Conservation (phyloP, 1,140 invertebrate genomes). For the Monochamus saltuarius region DNA sequence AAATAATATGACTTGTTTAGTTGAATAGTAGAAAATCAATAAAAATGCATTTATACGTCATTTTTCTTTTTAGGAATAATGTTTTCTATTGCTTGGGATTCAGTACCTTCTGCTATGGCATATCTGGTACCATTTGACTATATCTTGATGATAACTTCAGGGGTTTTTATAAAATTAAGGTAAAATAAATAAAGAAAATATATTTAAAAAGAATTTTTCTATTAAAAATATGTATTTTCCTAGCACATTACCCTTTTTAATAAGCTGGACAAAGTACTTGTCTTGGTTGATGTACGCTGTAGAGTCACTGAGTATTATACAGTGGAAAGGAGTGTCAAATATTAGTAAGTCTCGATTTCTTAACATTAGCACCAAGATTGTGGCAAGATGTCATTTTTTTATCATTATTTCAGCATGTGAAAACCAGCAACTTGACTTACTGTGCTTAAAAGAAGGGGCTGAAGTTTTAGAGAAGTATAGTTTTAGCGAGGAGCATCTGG, state of each 20-base stretch:
- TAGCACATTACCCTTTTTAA: slow-evolving; percentile 75
- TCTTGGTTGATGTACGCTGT: slow-evolving; percentile 93
- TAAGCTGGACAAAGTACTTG: slow-evolving; percentile 83
- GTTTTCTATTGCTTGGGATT: slow-evolving; percentile 81
- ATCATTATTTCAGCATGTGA: slow-evolving; percentile 64
- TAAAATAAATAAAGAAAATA: slow-evolving; percentile 47
- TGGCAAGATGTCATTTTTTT: slow-evolving; percentile 9
- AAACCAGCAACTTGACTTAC: slow-evolving; percentile 55
- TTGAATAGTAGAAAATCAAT: too few species aligned
- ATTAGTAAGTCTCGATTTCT: slow-evolving; percentile 82
- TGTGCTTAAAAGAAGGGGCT: slow-evolving; percentile 69
- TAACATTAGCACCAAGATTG: too few species aligned
- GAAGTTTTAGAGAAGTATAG: slow-evolving; percentile 73
- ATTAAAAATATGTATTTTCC: slow-evolving; percentile 16
- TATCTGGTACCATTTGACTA: slow-evolving; percentile 87
- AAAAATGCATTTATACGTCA: too few species aligned
- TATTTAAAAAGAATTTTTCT: too few species aligned
- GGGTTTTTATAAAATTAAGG: slow-evolving; percentile 80
- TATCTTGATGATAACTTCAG: slow-evolving; percentile 83
- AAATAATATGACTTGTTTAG: too few species aligned
- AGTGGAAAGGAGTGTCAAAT: slow-evolving; percentile 74
- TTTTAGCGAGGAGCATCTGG: slow-evolving; percentile 66
- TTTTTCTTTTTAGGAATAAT: slow-evolving; percentile 68
- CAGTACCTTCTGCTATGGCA: slow-evolving; percentile 75
- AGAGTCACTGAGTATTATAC: slow-evolving; percentile 80